phyloP scores from a whole-genome alignment of 2,888 invertebrate species.

The Athrips mouffetella region DNA sequence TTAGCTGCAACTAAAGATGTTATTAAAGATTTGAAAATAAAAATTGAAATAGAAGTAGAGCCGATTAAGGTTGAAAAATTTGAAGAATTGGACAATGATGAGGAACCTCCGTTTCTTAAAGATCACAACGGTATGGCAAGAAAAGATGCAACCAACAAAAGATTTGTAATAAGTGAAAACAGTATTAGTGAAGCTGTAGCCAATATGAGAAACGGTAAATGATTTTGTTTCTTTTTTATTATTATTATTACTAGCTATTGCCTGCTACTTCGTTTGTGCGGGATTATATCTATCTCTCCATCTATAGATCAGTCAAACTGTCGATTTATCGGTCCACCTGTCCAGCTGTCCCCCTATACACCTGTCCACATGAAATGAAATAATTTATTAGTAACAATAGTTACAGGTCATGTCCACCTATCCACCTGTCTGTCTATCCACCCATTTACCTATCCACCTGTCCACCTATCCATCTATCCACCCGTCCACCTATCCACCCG shows the following conservation, averaged over 20 bases:
- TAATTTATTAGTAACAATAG: too few relatives aligned
- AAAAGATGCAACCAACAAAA: constrained; percentile 30
- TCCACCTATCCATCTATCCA: too few relatives aligned
- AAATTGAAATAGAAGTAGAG: constrained; percentile 19
- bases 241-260: not conserved
- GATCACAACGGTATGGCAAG: constrained; percentile 44
- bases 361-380: too few relatives aligned
- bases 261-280: not conserved
- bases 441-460: too few relatives aligned
- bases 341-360: too few relatives aligned
- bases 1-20: too few relatives aligned
- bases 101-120: constrained; percentile 43
- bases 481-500: too few relatives aligned
- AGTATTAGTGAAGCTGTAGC: constrained; percentile 45
- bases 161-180: constrained; percentile 41
- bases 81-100: constrained; percentile 36
- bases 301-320: not conserved
- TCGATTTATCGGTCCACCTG: too few relatives aligned
- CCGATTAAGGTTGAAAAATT: constrained; percentile 37
- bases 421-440: too few relatives aligned
- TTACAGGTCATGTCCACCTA: too few relatives aligned
- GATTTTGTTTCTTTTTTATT: constrained; percentile 13
- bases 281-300: not conserved
- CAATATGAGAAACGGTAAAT: constrained; percentile 46
- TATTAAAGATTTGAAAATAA: not conserved